Conservation (phyloP, 2,797 vertebrate species). For the Acanthurus lineatus region DNA sequence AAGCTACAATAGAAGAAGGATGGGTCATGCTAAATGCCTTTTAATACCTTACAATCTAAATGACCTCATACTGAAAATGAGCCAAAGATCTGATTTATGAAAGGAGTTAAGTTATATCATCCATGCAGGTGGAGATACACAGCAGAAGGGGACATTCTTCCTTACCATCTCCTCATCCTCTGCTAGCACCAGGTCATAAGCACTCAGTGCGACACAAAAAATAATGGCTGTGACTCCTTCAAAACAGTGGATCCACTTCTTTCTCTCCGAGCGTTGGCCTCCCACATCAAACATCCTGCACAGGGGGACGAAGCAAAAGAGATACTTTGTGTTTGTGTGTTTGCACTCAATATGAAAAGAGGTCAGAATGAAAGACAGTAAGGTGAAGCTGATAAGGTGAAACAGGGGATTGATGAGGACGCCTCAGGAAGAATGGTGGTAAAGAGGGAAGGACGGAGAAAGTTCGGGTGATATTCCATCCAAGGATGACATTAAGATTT, state of each 20-base stretch:
- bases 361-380: slow-evolving; percentile 36
- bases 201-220: slow-evolving; percentile 96
- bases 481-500: slow-evolving; percentile 66
- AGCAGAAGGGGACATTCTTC: background rate
- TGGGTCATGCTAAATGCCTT: slow-evolving; percentile 14
- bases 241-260: slow-evolving; percentile 99
- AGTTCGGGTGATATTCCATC: slow-evolving; percentile 49
- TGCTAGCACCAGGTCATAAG: slow-evolving; percentile 96
- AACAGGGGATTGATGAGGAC: background rate
- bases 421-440: slow-evolving; percentile 16
- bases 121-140: slow-evolving; percentile 8
- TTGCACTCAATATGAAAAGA: background rate
- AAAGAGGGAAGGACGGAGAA: slow-evolving; percentile 19
- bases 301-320: slow-evolving; percentile 32
- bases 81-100: slow-evolving; percentile 26
- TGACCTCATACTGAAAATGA: slow-evolving; percentile 4
- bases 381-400: slow-evolving; percentile 23
- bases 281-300: slow-evolving; percentile 87
- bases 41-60: slow-evolving; percentile 14
- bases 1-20: slow-evolving; percentile 35
- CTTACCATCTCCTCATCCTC: slow-evolving; percentile 90
- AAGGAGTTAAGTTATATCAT: slow-evolving; percentile 8
- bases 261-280: slow-evolving; percentile 86
- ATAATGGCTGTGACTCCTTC: slow-evolving; percentile 98
- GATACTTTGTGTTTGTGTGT: background rate